These are phyloP conservation scores for Rhimphoctona megacephalus DNA, from an alignment of 2,888 invertebrate genomes.

Conservation along the genomic window DNA sequence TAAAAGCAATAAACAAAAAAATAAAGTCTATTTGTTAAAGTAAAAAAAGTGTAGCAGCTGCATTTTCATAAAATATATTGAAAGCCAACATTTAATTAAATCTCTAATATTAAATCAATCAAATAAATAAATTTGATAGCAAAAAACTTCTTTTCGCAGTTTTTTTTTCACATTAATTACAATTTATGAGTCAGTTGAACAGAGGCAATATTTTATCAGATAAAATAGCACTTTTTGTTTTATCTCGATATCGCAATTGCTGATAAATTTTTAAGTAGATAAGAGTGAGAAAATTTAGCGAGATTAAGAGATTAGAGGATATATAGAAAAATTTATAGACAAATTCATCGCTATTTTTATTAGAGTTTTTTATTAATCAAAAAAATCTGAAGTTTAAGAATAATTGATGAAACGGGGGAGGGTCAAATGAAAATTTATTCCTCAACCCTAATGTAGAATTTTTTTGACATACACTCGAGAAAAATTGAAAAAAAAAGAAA, in stretches of 20 bases:
- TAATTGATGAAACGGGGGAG: neutral
- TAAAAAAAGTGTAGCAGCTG: neutral
- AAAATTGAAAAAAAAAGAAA: neutral
- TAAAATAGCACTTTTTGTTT: constrained; percentile 1
- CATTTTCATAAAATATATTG: neutral
- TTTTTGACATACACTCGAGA: neutral
- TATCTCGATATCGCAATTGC: neutral
- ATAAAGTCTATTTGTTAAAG: neutral
- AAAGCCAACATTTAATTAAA: neutral
- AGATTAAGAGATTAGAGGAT: neutral
- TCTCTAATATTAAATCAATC: neutral
- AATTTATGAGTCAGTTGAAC: neutral
- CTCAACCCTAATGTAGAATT: neutral
- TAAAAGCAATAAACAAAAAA: neutral
- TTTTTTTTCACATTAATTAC: neutral
- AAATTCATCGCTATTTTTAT: constrained; percentile 5
- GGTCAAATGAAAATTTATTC: neutral
- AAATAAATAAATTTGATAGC: neutral
- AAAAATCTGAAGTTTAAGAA: neutral
- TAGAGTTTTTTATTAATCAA: neutral
- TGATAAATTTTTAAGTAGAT: constrained; percentile 17
- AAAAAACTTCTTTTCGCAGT: neutral
- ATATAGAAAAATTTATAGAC: neutral
- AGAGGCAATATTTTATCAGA: neutral
- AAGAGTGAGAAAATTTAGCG: neutral